Evolutionary conservation across 2,113 vertebrate species (phyloP).

Genomic region (Bos taurus): DNA sequence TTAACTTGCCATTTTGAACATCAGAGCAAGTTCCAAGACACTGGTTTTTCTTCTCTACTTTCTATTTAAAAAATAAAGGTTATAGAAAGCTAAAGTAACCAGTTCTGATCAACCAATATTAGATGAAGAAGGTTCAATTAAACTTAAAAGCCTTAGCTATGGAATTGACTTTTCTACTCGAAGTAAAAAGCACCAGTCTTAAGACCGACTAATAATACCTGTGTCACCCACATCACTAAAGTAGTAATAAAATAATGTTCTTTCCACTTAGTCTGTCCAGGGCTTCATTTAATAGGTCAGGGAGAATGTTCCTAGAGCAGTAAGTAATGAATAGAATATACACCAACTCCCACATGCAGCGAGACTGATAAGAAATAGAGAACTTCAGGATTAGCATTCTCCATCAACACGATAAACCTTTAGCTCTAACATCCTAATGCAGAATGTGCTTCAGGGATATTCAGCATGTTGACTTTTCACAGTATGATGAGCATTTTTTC

Average conservation of each 20-base stretch:
- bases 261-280: slow-evolving; percentile 21
- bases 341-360: neutral
- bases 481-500: too few relatives aligned
- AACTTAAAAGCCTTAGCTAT: slow-evolving; percentile 40
- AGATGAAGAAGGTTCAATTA: slow-evolving; percentile 20
- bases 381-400: neutral
- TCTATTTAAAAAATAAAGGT: neutral
- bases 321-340: slow-evolving; percentile 28
- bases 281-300: slow-evolving; percentile 47
- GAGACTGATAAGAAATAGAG: slow-evolving; percentile 7
- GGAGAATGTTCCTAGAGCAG: slow-evolving; percentile 16
- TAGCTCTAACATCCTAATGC: neutral
- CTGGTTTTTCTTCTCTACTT: neutral
- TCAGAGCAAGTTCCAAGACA: neutral
- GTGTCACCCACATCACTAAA: neutral
- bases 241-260: slow-evolving; percentile 52
- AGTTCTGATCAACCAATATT: slow-evolving; percentile 26
- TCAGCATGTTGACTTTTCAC: neutral
- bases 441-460: slow-evolving; percentile 28
- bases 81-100: slow-evolving; percentile 14
- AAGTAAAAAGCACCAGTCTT: slow-evolving; percentile 27
- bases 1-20: neutral
- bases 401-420: neutral
- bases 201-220: slow-evolving; percentile 10
- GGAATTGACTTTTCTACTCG: neutral